Conservation (phyloP, 2,113 vertebrate genomes). For the Ranitomeya imitator region DNA sequence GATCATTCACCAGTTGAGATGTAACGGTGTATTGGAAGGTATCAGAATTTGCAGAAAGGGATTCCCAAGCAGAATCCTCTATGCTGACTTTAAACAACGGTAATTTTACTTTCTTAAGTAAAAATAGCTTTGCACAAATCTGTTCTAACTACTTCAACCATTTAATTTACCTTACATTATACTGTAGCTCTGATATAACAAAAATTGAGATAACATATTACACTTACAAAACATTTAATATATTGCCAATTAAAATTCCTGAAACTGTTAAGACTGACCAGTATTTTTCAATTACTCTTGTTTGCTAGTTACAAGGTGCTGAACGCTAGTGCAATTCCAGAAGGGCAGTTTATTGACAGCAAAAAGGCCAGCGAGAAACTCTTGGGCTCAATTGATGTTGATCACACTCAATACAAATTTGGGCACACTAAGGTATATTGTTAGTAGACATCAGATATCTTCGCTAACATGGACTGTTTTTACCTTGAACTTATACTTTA, state of each 20-base stretch:
- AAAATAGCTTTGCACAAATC: background rate
- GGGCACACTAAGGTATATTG: constrained; percentile 85
- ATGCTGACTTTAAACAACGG: constrained; percentile 94
- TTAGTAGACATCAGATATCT: background rate
- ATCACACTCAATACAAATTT: constrained; percentile 86
- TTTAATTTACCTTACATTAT: background rate
- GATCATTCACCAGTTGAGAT: constrained; percentile 90
- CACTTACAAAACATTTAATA: too few relatives aligned
- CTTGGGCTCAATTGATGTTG: constrained; percentile 83
- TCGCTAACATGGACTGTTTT: background rate
- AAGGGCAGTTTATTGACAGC: constrained; percentile 88
- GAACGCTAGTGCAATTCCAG: constrained; percentile 87
- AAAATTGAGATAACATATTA: too few relatives aligned
- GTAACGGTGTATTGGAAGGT: constrained; percentile 89
- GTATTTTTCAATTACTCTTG: background rate
- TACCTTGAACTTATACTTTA: background rate
- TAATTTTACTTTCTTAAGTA: constrained; percentile 58
- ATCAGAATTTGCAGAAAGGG: constrained; percentile 93
- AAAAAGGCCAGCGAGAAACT: constrained; percentile 90
- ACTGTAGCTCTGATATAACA: background rate
- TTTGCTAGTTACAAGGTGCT: constrained; percentile 81
- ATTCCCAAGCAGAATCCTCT: constrained; percentile 90
- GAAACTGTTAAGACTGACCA: background rate
- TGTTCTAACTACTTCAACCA: background rate
- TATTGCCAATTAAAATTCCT: background rate